Percentiles rank a stretch among this genome's conserved stretches.
Conservation (phyloP, 2,888 invertebrate genomes). For the Trimorus sp. region DNA sequence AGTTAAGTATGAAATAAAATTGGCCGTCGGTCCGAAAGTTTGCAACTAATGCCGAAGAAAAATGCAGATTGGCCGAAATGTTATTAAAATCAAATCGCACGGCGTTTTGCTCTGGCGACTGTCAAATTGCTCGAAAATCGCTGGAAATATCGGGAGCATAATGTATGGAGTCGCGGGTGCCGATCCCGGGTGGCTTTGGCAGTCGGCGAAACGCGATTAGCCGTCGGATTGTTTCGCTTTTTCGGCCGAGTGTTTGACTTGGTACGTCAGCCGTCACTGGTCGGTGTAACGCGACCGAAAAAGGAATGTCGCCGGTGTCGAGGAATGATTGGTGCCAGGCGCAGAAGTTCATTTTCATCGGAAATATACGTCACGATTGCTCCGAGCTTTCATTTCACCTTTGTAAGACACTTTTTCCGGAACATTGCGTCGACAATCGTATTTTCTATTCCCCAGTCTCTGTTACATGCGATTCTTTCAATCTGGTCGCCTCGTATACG, state of each 20-base stretch:
- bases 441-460: conserved; percentile 75
- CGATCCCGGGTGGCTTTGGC: conserved; percentile 14
- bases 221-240: conserved; percentile 51
- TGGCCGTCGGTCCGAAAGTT: no score
- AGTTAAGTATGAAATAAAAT: no score
- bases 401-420: conserved; percentile 79
- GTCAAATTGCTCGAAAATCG: no score
- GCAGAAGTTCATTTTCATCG: conserved; percentile 65
- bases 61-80: no score
- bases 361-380: conserved; percentile 67
- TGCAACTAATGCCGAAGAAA: no score
- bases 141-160: background rate
- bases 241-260: conserved; percentile 48
- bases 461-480: conserved; percentile 75
- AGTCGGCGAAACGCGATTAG: conserved; percentile 52
- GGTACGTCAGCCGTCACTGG: conserved; percentile 51
- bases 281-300: conserved; percentile 53
- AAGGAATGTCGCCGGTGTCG: conserved; percentile 51
- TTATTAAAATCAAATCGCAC: no score
- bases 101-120: no score
- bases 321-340: conserved; percentile 64
- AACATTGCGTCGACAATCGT: conserved; percentile 79
- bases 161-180: background rate
- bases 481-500: conserved; percentile 75
- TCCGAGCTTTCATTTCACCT: conserved; percentile 69